A percentile compares a stretch with the other conserved stretches of the same genome.
Evolutionary conservation across 1,140 invertebrate genomes (phyloP).

Genomic region (Zaprionus gabonicus): DNA sequence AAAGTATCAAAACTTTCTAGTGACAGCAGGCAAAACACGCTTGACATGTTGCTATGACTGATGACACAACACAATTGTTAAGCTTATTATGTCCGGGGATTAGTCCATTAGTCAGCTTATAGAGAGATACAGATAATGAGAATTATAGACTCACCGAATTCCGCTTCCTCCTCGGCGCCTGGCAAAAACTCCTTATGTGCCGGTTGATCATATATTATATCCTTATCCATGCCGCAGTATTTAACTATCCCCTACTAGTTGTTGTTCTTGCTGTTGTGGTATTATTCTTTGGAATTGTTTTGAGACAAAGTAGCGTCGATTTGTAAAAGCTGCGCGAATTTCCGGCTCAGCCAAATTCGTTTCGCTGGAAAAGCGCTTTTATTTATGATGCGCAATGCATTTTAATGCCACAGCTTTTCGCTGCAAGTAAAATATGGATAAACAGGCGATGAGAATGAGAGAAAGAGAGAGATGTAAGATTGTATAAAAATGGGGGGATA

Average conservation of each 20-base stretch:
- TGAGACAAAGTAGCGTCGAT: slow-evolving; percentile 27
- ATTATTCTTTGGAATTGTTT: not conserved
- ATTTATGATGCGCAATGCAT: slow-evolving; percentile 43
- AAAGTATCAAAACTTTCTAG: slow-evolving; percentile 9
- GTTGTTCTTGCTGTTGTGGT: slow-evolving; percentile 7
- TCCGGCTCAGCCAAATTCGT: slow-evolving; percentile 20
- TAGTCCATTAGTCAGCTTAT: slow-evolving; percentile 10
- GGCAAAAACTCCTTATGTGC: slow-evolving; percentile 59
- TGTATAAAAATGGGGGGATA: not conserved
- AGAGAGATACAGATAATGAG: not conserved
- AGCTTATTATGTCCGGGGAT: not conserved
- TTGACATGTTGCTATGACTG: slow-evolving; percentile 18
- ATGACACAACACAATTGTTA: slow-evolving; percentile 10
- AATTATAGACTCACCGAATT: slow-evolving; percentile 60
- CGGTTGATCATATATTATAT: slow-evolving; percentile 49
- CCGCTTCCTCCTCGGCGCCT: slow-evolving; percentile 69
- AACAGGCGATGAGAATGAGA: not conserved
- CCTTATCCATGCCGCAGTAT: slow-evolving; percentile 46
- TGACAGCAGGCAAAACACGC: not conserved
- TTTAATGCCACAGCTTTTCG: slow-evolving; percentile 24
- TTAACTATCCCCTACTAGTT: not conserved
- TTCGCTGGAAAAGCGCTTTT: slow-evolving; percentile 13
- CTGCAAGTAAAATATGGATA: slow-evolving; percentile 27
- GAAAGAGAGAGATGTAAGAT: not conserved
- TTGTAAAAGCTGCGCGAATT: slow-evolving; percentile 27